Evolutionary conservation across 1,140 invertebrate genomes (phyloP).

Genomic region (Cryptotermes secundus): DNA sequence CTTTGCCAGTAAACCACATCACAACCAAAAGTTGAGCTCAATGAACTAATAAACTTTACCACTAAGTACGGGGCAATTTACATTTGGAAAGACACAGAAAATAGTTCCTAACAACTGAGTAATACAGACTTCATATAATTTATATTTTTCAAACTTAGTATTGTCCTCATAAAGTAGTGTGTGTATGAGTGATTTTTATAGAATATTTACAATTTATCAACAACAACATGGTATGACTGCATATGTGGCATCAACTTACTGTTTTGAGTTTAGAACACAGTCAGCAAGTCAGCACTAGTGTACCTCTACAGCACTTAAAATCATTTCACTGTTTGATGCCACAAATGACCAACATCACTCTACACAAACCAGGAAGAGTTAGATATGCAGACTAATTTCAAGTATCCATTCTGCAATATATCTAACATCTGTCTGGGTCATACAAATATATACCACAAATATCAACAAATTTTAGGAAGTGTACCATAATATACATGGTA

Average conservation of each 20-base stretch:
- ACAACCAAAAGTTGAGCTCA: neutral
- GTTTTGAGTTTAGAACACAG: neutral
- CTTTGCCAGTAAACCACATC: neutral
- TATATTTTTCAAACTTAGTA: neutral
- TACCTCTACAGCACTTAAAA: neutral
- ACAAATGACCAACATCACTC: neutral
- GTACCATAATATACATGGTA: slow-evolving; percentile 17
- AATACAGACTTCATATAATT: neutral
- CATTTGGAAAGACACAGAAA: slow-evolving; percentile 10
- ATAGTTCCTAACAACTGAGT: neutral
- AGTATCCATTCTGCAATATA: neutral
- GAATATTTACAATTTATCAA: neutral
- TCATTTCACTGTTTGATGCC: neutral
- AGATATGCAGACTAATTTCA: neutral
- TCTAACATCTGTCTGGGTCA: neutral
- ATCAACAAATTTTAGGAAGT: slow-evolving; percentile 2
- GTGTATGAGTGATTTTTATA: neutral
- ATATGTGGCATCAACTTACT: neutral
- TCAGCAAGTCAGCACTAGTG: neutral
- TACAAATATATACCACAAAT: slow-evolving; percentile 18
- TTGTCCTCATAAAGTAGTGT: neutral
- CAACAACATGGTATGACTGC: neutral
- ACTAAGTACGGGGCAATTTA: neutral
- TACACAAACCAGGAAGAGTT: neutral
- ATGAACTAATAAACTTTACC: neutral